These are phyloP conservation scores for Pseudorhombus dupliciocellatus DNA, from an alignment of 2,113 vertebrate species.

Conservation along the genomic window DNA sequence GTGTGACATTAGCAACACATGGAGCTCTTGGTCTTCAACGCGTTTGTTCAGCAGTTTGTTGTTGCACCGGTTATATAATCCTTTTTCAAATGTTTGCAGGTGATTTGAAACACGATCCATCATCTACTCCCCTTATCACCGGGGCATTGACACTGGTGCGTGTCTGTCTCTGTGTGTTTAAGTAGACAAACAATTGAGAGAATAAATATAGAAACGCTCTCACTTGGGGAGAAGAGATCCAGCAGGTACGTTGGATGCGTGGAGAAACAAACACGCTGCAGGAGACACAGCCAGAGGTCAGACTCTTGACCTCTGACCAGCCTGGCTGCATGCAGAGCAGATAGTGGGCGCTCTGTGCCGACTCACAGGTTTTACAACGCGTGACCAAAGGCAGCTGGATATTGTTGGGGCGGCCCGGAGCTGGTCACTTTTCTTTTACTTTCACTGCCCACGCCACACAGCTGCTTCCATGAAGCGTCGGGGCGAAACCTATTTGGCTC, in stretches of 20 bases:
- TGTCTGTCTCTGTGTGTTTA: too few species aligned
- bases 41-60: too few species aligned
- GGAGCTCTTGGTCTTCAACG: too few species aligned
- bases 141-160: too few species aligned
- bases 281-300: conserved; percentile 22
- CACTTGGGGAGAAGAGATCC: neutral
- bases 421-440: conserved; percentile 20
- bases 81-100: too few species aligned
- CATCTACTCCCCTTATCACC: too few species aligned
- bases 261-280: neutral
- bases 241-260: neutral
- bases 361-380: conserved; percentile 43
- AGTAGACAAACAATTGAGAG: neutral
- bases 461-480: too few species aligned
- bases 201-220: neutral
- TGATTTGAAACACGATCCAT: too few species aligned
- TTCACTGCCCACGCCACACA: neutral
- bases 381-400: conserved; percentile 41
- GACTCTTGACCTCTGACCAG: conserved; percentile 63
- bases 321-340: conserved; percentile 27
- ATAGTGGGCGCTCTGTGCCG: conserved; percentile 26
- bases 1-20: too few species aligned
- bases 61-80: too few species aligned
- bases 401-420: conserved; percentile 12
- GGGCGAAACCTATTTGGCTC: too few species aligned